Base-by-base conservation (phyloP, 2,797 vertebrate genomes). In the Craterocephalus amniculus region DNA sequence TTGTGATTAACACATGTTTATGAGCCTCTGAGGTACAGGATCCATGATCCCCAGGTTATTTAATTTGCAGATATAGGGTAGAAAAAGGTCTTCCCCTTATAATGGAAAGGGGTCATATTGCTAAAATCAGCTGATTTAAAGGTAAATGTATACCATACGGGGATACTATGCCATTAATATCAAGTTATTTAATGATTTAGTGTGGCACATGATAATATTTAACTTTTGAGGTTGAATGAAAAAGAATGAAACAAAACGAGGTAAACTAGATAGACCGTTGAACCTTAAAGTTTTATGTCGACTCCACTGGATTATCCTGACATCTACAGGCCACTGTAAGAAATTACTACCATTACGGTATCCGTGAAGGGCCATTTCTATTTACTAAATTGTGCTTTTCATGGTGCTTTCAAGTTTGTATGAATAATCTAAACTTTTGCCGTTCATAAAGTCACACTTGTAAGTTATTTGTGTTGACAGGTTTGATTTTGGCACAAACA, bases 1-100 rank as follows among this genome's bases (percentile, higher is more conserved):
- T 54, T 58, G 40, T 26, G 40, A 52, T 2, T 32, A 70, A 67
- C 74, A 70, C 49, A 63, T 77, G 56, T 63, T 72, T 63, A 22
- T 40, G 12, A 6, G 14, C 7, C 20, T 12, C 13, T 48, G 4
- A 52, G 18, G 27, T 63, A 26, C n/a, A 54, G 18, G 3, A 18
- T 40, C 5, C 22, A 52, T 51, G 51, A 78, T 63, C 45, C 45
- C 7, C 1, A 6, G 29, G 34, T 55, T 58, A 32, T 2, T 83
- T 38, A 0, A 67, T 63, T 4, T 63, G 18, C 43, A 36, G n/a
- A 1, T 52, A 27, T 13, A 55, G 24, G 18, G 32, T 0, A 14
- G 31, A 49, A 43, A 43, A 43, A 6, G 4, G 4, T n/a, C n/a
- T n/a, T 58, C 6, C 38, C 51, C 9, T 32, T 36, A 49, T n/a